Base-by-base conservation (phyloP, 2,113 vertebrate genomes). In the Falco punctatus region DNA sequence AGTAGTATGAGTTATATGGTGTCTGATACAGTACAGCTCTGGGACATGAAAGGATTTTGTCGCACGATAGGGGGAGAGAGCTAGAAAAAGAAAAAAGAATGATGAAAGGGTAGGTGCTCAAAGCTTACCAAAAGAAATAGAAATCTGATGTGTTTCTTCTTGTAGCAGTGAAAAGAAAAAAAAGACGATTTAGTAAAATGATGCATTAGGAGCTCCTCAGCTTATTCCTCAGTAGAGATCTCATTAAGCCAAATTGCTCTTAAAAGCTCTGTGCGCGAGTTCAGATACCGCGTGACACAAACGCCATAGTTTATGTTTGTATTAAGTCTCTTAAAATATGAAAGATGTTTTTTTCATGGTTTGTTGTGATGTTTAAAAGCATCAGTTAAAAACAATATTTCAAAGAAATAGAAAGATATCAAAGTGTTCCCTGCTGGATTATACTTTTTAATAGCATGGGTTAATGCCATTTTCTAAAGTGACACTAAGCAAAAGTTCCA, bases 51-150 rank as follows among this genome's bases (percentile, higher is more conserved):
- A 85, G 42, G 30, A 46, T 84, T 86, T 59, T 1, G 5, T 73
- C 64, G 59, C 12, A 2, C 0, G 0, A 6, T 6, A 4, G 23
- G 27, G 40, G 17, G 26, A 69, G 46, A 78, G 17, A 22, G 32
- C 38, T 88, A 62, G 26, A 20, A 74, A 71, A 40, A 57, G 74
- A 62, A 33, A 11, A 65, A 79, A 59, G 19, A 54, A 52, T 33
- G 33, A n/a, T 70, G 33, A 79, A 85, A 66, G 7, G 7, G 10
- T 52, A 57, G 26, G 71, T 65, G 40, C 33, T 85, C 33, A 57
- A 49, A 66, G 18, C 70, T 79, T 92, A 49, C 49, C 52, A 65
- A 46, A 87, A 40, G 64, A 81, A 48, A 66, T 67, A 67, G 42
- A 49, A 74, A 73, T 65, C 19, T 20, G 24, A 42, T 46, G 75